Evolutionary conservation across 2,113 vertebrate species (phyloP).

Genomic region (Silurus glanis): DNA sequence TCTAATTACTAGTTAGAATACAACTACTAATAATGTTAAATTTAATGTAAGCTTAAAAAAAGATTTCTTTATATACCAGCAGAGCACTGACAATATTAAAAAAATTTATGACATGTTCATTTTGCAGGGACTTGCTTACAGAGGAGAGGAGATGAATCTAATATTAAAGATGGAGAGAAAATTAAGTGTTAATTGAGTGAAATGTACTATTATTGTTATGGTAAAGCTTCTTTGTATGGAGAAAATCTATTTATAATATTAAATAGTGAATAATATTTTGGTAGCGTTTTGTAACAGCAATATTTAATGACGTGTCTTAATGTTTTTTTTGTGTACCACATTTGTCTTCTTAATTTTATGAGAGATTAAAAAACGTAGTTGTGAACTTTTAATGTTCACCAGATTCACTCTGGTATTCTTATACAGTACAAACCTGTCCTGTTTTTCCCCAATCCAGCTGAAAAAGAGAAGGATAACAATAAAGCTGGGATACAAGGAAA

Average conservation of each 20-base stretch:
- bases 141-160: not conserved
- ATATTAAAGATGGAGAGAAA: not conserved
- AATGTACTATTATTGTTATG: not conserved
- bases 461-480: constrained; percentile 24
- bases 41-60: not conserved
- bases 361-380: not conserved
- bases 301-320: not conserved
- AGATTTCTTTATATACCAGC: not conserved
- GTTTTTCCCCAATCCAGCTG: constrained; percentile 79
- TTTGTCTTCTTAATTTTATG: not conserved
- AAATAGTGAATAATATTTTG: too few species aligned
- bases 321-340: not conserved
- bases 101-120: not conserved
- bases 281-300: not conserved
- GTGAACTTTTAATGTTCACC: not conserved
- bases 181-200: not conserved
- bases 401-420: not conserved
- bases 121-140: not conserved
- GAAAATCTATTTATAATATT: not conserved
- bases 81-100: not conserved
- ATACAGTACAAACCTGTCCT: constrained; percentile 38
- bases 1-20: not conserved
- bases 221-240: not conserved
- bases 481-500: not conserved
- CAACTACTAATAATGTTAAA: not conserved